These are phyloP conservation scores for Liolophura sinensis DNA, from an alignment of 1,140 invertebrate species.

Conservation along the genomic window DNA sequence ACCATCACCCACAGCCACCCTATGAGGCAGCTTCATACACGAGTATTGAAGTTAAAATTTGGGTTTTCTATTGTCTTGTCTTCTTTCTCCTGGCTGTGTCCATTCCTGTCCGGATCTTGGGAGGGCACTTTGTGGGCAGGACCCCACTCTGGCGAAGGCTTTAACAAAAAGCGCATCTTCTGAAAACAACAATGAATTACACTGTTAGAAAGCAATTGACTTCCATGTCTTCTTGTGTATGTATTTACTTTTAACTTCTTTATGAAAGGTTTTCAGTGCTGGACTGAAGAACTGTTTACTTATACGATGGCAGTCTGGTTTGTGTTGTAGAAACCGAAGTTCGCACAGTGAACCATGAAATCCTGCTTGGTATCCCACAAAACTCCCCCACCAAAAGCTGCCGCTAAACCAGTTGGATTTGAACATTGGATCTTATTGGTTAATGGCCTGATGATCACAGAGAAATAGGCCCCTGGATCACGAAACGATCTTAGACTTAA, in stretches of 20 bases:
- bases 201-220: not conserved
- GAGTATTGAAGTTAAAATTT: constrained; percentile 9
- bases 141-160: constrained; percentile 39
- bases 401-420: too few species aligned
- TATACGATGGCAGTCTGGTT: not conserved
- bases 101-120: constrained; percentile 26
- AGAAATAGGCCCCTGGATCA: too few species aligned
- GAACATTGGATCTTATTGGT: too few species aligned
- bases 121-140: constrained; percentile 48
- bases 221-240: not conserved
- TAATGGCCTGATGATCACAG: too few species aligned
- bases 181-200: constrained; percentile 20
- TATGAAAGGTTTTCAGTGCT: too few species aligned
- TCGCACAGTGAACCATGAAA: too few species aligned
- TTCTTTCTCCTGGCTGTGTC: constrained; percentile 5
- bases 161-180: constrained; percentile 39
- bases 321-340: not conserved
- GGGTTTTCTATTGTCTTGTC: constrained; percentile 27
- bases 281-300: not conserved
- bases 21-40: too few species aligned
- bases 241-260: too few species aligned
- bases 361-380: too few species aligned
- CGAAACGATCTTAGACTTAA: too few species aligned
- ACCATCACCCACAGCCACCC: too few species aligned
- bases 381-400: too few species aligned